A percentile compares a stretch with the other conserved stretches of the same genome.
These are phyloP conservation scores for Drosophila peninsularis DNA, from an alignment of 2,888 invertebrate species.

Conservation along the genomic window DNA sequence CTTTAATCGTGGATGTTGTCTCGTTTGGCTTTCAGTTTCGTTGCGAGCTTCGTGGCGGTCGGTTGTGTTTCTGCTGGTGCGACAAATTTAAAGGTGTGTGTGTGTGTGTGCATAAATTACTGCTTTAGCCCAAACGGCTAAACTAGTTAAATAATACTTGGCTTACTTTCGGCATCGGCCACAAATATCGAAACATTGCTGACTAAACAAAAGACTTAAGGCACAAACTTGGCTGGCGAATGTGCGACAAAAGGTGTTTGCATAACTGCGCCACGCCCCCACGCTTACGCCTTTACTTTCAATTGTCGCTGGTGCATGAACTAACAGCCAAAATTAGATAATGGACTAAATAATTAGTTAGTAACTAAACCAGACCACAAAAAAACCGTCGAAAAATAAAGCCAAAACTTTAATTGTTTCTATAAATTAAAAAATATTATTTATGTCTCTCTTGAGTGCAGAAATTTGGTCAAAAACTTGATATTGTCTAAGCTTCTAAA, in stretches of 20 bases:
- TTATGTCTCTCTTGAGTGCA: background rate
- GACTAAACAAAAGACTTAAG: slow-evolving; percentile 63
- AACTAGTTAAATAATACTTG: slow-evolving; percentile 40
- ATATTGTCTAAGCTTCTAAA: slow-evolving; percentile 22
- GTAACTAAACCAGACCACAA: slow-evolving; percentile 1
- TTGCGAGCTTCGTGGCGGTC: slow-evolving; percentile 58
- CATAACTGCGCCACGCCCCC: slow-evolving; percentile 45
- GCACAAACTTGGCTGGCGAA: slow-evolving; percentile 59
- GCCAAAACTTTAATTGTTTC: background rate
- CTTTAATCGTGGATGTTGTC: slow-evolving; percentile 17
- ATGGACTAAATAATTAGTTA: slow-evolving; percentile 19
- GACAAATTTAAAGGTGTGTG: slow-evolving; percentile 34
- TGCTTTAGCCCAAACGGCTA: slow-evolving; percentile 7
- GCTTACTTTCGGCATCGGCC: slow-evolving; percentile 1
- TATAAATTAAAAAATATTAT: slow-evolving; percentile 1
- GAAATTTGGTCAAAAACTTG: slow-evolving; percentile 25
- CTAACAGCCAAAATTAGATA: slow-evolving; percentile 39
- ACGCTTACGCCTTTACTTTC: slow-evolving; percentile 41
- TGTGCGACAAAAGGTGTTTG: slow-evolving; percentile 30
- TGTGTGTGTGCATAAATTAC: slow-evolving; percentile 15
- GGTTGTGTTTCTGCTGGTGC: slow-evolving; percentile 52
- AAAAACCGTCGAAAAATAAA: background rate
- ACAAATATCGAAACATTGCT: slow-evolving; percentile 17
- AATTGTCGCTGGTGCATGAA: slow-evolving; percentile 36
- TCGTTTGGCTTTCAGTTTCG: slow-evolving; percentile 76